Percentiles rank a stretch among this genome's conserved stretches.
phyloP scores from a whole-genome alignment of 2,888 invertebrate species.

The Acholoe squamosa region DNA sequence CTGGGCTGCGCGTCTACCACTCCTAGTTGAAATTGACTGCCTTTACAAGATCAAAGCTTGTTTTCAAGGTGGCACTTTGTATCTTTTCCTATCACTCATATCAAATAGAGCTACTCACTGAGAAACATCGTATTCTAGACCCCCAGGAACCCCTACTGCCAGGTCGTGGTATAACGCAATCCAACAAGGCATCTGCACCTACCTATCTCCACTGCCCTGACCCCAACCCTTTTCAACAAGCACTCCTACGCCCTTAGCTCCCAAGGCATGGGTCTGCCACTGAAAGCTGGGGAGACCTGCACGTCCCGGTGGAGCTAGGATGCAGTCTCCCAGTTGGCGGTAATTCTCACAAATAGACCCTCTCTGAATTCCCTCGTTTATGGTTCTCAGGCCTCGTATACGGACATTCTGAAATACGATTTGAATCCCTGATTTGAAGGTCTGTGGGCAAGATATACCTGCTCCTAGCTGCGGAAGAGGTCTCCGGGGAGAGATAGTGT shows the following conservation, averaged over 20 bases:
- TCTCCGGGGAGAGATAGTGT: slow-evolving; percentile 1
- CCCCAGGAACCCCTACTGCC: too few species aligned
- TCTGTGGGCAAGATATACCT: not conserved
- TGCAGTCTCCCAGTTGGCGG: not conserved
- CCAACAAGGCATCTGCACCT: not conserved
- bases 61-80: too few species aligned
- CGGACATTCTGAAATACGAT: slow-evolving; percentile 1
- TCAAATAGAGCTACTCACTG: too few species aligned
- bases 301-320: not conserved
- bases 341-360: not conserved
- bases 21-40: too few species aligned
- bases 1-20: too few species aligned
- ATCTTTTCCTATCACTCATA: too few species aligned
- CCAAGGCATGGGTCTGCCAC: not conserved
- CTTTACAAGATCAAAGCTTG: too few species aligned
- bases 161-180: not conserved
- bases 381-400: not conserved
- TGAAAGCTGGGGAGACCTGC: not conserved
- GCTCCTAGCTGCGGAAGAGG: not conserved
- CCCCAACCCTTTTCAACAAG: not conserved
- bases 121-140: too few species aligned
- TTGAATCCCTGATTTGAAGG: slow-evolving; percentile 16
- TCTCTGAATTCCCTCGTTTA: slow-evolving; percentile 7
- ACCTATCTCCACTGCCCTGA: not conserved
- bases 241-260: not conserved